A percentile compares a stretch with the other conserved stretches of the same genome.
Evolutionary conservation across 2,888 invertebrate species (phyloP).

Genomic region (Drymonia ruficornis): DNA sequence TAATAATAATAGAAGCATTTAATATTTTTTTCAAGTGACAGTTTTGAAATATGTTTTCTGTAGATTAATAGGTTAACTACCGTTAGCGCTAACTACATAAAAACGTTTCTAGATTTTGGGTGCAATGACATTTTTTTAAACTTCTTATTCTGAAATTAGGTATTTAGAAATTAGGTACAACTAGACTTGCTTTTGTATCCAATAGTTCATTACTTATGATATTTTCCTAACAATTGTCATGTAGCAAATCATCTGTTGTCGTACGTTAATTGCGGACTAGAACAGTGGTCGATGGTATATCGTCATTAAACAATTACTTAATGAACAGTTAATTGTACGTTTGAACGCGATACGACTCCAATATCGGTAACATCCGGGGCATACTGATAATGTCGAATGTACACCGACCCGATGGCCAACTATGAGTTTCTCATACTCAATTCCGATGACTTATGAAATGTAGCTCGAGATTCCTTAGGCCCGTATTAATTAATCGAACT

Average conservation of each 20-base stretch:
- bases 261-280: not conserved
- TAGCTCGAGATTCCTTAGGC: no score
- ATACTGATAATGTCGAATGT: conserved; percentile 39
- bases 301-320: conserved; percentile 32
- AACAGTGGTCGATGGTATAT: not conserved
- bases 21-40: not conserved
- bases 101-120: no score
- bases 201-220: no score
- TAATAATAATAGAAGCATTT: not conserved
- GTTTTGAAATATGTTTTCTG: not conserved
- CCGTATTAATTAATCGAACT: no score
- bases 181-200: no score
- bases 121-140: no score
- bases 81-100: no score
- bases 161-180: no score
- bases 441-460: not conserved
- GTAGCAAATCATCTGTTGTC: no score
- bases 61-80: no score
- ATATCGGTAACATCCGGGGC: conserved; percentile 48
- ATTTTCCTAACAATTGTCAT: no score
- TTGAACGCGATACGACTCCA: conserved; percentile 27
- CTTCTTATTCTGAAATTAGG: no score
- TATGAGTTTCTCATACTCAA: not conserved
- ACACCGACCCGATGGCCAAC: conserved; percentile 19
- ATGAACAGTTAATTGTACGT: conserved; percentile 35